Base-by-base conservation (phyloP, 2,113 vertebrate species). In the Nesospiza acunhae region DNA sequence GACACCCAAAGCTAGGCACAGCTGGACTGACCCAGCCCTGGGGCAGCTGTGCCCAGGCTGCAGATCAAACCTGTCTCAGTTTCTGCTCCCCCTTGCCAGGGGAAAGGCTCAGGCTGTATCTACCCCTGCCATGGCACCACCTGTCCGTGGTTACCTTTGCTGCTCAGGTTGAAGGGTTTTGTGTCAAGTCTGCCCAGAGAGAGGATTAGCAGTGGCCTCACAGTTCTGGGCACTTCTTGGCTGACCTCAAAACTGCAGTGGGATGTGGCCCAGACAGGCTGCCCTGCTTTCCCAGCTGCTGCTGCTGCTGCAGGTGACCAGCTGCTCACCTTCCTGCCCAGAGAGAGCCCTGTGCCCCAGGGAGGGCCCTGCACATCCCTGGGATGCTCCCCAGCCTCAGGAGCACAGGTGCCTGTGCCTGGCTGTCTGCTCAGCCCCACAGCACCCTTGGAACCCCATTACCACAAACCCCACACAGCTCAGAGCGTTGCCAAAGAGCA, bases 181-280 rank as follows among this genome's bases (percentile, higher is more conserved):
- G 77, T 27, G 58, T 59, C 30, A 75, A 84, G 13, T 50, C 77
- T 76, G 59, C 69, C 47, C 60, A 69, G 55, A 50, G 19, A 56
- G n/a, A 58, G 69, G 96, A 94, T 96, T 97, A 94, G 78, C 56
- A 35, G 81, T 33, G 52, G 21, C 85, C 93, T 87, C 72, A 33
- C 49, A 69, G 72, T 55, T 72, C 59, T 30, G 78, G 67, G 49
- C 88, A 81, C 28, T 88, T 96, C 79, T 84, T 63, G 44, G 13
- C 27, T 94, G 96, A 96, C 96, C 95, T 96, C 81, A 94, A 89
- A 95, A 16, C 94, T 23, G 16, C 23, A 55, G 46, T 9, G 42
- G 89, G 21, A 2, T 41, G 6, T 85, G 86, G 7, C 70, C 84
- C 84, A 84, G 93, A 73, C 63, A 44, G 33, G 46, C 19, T 69